Evolutionary conservation across 2,113 vertebrate species (phyloP).

Genomic region (Bagarius yarrelli): DNA sequence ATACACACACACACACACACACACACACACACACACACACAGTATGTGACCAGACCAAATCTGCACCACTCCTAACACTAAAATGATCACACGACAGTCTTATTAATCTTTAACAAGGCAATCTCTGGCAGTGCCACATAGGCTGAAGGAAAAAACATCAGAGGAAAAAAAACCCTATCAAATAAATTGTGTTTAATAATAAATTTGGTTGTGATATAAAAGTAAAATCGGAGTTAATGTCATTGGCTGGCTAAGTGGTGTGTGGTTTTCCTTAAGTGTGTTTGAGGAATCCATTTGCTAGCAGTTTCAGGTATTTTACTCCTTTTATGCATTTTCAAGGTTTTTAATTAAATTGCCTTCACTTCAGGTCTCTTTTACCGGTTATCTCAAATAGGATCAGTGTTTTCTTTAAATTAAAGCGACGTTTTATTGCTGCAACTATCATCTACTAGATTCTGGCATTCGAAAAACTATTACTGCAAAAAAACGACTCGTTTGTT

Average conservation of each 20-base stretch:
- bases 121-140: constrained; percentile 58
- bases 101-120: constrained; percentile 69
- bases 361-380: constrained; percentile 47
- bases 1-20: constrained; percentile 25
- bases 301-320: constrained; percentile 37
- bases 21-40: constrained; percentile 21
- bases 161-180: constrained; percentile 53
- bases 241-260: constrained; percentile 49
- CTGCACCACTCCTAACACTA: constrained; percentile 49
- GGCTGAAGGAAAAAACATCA: constrained; percentile 60
- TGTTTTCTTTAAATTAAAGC: constrained; percentile 34
- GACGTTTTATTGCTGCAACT: constrained; percentile 4
- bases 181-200: constrained; percentile 58
- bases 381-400: constrained; percentile 50
- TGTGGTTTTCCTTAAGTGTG: constrained; percentile 39
- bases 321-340: constrained; percentile 18
- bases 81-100: constrained; percentile 51
- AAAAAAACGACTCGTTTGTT: not conserved
- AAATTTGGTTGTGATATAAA: constrained; percentile 52
- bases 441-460: not conserved
- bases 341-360: constrained; percentile 55
- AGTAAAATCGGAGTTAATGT: constrained; percentile 52
- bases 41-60: constrained; percentile 34
- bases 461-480: not conserved
- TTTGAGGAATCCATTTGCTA: constrained; percentile 53